phyloP scores from a whole-genome alignment of 2,113 vertebrate genomes.

The Hypanus sabinus region DNA sequence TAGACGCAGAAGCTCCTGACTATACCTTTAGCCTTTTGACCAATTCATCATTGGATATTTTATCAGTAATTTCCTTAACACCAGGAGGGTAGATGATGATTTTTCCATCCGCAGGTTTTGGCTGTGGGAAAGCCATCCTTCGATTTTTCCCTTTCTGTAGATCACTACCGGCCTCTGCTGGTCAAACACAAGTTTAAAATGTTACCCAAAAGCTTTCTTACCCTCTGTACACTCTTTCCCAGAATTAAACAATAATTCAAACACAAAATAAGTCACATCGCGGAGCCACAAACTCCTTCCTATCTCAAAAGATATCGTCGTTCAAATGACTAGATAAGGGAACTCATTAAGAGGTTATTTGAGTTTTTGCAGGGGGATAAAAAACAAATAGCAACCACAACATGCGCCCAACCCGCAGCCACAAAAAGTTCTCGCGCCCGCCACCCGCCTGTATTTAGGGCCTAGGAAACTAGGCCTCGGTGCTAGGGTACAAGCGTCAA shows the following conservation, averaged over 20 bases:
- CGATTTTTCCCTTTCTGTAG: constrained; percentile 69
- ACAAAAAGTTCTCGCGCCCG: constrained; percentile 22
- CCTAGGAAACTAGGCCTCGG: constrained; percentile 4
- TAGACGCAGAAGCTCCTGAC: not conserved
- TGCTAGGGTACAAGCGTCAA: not conserved
- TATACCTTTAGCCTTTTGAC: constrained; percentile 94
- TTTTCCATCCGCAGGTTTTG: constrained; percentile 79
- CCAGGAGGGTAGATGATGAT: constrained; percentile 91
- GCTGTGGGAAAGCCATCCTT: constrained; percentile 92
- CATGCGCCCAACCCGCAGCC: not conserved
- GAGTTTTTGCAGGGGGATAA: constrained; percentile 49
- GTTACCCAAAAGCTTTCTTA: constrained; percentile 63
- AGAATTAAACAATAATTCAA: constrained; percentile 46
- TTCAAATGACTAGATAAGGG: constrained; percentile 45
- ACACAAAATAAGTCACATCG: not conserved
- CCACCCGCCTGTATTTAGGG: not conserved
- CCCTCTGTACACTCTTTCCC: constrained; percentile 60
- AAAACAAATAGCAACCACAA: constrained; percentile 38
- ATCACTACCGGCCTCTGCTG: constrained; percentile 99
- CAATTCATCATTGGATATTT: constrained; percentile 95
- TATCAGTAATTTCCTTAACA: constrained; percentile 97
- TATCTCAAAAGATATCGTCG: not conserved
- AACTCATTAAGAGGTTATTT: constrained; percentile 44
- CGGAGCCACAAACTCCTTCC: constrained; percentile 43
- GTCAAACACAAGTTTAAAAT: constrained; percentile 92